phyloP scores from a whole-genome alignment of 2,113 vertebrate genomes.

The Ceyx cyanopectus region DNA sequence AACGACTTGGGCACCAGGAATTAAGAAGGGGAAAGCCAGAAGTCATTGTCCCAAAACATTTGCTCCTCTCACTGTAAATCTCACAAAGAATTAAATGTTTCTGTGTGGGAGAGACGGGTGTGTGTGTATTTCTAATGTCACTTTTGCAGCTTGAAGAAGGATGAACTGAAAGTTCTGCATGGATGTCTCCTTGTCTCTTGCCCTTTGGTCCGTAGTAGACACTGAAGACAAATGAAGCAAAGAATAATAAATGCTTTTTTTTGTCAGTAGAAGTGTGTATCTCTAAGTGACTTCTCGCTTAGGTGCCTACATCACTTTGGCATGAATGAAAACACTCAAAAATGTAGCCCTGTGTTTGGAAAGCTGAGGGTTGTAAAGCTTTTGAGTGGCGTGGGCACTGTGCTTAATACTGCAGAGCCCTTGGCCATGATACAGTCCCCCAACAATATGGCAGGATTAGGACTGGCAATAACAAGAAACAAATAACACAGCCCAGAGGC shows the following conservation, averaged over 20 bases:
- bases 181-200: neutral
- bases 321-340: conserved; percentile 14
- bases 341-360: neutral
- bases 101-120: neutral
- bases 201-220: neutral
- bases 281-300: neutral
- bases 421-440: neutral
- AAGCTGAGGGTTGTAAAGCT: neutral
- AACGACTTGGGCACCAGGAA: neutral
- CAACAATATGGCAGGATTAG: neutral
- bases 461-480: neutral
- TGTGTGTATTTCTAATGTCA: neutral
- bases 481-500: neutral
- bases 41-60: conserved; percentile 1
- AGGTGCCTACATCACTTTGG: neutral
- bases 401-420: neutral
- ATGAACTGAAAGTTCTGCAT: neutral
- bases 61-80: conserved; percentile 13
- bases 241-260: conserved; percentile 2
- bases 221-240: neutral
- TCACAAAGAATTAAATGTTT: neutral
- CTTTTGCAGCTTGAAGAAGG: neutral
- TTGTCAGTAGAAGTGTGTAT: neutral
- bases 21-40: neutral
- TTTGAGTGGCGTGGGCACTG: neutral